Evolutionary conservation across 1,140 invertebrate genomes (phyloP).

Genomic region (Aricia agestis): DNA sequence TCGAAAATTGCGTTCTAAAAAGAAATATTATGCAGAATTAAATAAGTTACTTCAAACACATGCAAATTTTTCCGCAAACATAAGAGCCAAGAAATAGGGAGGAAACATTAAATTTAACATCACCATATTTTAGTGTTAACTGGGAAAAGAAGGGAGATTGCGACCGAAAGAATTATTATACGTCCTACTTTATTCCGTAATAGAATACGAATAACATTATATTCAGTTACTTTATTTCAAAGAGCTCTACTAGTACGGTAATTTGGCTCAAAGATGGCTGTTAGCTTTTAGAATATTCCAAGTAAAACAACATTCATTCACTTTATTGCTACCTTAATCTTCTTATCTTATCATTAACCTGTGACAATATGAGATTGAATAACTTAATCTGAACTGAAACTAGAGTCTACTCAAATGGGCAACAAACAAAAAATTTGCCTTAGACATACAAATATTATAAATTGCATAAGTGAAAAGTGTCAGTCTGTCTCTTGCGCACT

Average conservation of each 20-base stretch:
- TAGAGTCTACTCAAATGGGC: too few species aligned
- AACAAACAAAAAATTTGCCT: too few species aligned
- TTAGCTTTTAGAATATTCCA: not conserved
- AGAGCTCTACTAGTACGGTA: not conserved
- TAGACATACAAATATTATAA: too few species aligned
- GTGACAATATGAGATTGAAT: too few species aligned
- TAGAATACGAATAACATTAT: not conserved
- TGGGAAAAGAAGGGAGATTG: not conserved
- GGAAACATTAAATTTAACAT: conserved; percentile 1
- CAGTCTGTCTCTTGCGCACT: too few species aligned
- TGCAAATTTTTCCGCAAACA: not conserved
- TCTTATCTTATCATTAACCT: too few species aligned
- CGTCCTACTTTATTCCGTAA: not conserved
- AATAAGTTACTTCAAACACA: not conserved
- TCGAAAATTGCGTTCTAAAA: not conserved
- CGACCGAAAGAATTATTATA: conserved; percentile 3
- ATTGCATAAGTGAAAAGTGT: too few species aligned
- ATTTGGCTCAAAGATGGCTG: not conserved
- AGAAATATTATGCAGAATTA: not conserved
- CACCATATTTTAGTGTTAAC: not conserved
- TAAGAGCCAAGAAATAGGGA: not conserved
- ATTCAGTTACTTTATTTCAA: not conserved
- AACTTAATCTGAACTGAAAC: too few species aligned
- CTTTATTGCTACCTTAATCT: not conserved
- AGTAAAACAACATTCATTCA: not conserved